Evolutionary conservation across 2,113 vertebrate genomes (phyloP).

Genomic region (sheep (Ovis aries)): ARS-UI_Ramb_v3.0 NC_056059.1:97386501-97387000

Average conservation of each 20-base stretch:
- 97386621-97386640: too few relatives aligned
- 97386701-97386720: not conserved
- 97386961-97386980: not conserved
- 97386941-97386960: not conserved
- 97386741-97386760: not conserved
- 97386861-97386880: not conserved
- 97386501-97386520: too few relatives aligned
- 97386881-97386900: not conserved
- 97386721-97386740: not conserved
- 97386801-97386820: not conserved
- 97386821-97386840: fast-evolving
- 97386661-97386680: too few relatives aligned
- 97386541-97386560: too few relatives aligned
- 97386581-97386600: too few relatives aligned
- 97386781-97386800: not conserved
- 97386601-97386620: too few relatives aligned
- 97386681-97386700: not conserved
- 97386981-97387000: not conserved
- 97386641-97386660: fast-evolving
- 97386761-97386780: not conserved
- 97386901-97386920: not conserved
- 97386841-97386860: not conserved
- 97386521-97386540: too few relatives aligned
- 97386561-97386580: too few relatives aligned
- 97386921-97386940: not conserved